phyloP scores from a whole-genome alignment of 2,888 invertebrate genomes.

The Frankliniella intonsa region DNA sequence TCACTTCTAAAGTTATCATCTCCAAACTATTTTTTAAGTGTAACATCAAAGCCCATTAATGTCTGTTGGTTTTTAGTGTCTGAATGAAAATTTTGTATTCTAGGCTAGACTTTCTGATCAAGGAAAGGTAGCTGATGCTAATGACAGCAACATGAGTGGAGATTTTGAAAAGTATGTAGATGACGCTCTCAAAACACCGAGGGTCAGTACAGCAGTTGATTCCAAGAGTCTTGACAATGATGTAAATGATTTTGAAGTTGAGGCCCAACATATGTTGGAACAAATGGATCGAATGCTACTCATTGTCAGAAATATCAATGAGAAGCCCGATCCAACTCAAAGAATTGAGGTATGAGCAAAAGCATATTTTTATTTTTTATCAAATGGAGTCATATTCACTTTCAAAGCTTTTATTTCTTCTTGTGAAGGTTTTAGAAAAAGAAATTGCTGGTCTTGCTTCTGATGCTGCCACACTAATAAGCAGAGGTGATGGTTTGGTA shows the following conservation, averaged over 20 bases:
- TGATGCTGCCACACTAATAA: slow-evolving; percentile 71
- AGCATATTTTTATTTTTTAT: background rate
- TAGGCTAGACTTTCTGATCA: slow-evolving; percentile 22
- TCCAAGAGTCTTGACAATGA: slow-evolving; percentile 42
- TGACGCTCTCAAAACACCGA: slow-evolving; percentile 32
- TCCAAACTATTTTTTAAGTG: background rate
- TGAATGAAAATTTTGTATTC: background rate
- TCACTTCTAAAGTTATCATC: background rate
- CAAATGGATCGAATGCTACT: slow-evolving; percentile 57
- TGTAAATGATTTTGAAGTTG: slow-evolving; percentile 48
- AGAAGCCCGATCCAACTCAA: slow-evolving; percentile 58
- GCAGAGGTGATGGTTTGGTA: slow-evolving; percentile 70
- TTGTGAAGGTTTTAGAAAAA: slow-evolving; percentile 55
- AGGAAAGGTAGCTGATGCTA: slow-evolving; percentile 19
- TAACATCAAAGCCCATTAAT: too few species aligned
- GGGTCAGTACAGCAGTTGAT: background rate
- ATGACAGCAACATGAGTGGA: slow-evolving; percentile 22
- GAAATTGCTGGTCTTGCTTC: slow-evolving; percentile 63
- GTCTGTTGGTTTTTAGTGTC: background rate
- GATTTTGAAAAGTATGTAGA: slow-evolving; percentile 23
- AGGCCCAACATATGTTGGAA: slow-evolving; percentile 51
- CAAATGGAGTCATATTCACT: background rate
- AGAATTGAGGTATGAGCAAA: slow-evolving; percentile 53
- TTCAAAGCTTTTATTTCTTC: slow-evolving; percentile 17
- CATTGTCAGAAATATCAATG: slow-evolving; percentile 55